phyloP scores from a whole-genome alignment of 2,888 invertebrate species.

The Drosophila meridionalis region DNA sequence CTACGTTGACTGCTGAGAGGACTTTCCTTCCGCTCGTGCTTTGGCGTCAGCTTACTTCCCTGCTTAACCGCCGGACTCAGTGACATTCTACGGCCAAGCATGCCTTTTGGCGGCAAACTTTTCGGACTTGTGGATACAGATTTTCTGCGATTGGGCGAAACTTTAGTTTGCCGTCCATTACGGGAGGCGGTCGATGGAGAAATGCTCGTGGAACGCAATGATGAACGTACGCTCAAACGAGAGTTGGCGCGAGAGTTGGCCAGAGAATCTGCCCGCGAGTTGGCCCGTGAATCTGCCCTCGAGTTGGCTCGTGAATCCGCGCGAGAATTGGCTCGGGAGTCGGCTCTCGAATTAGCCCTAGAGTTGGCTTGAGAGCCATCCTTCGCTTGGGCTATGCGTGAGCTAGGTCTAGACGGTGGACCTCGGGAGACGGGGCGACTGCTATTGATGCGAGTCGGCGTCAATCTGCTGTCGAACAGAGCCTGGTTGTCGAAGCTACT shows the following conservation, averaged over 20 bases:
- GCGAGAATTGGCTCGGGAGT: constrained; percentile 73
- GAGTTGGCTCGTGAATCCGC: constrained; percentile 57
- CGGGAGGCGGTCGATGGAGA: constrained; percentile 66
- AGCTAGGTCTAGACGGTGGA: constrained; percentile 65
- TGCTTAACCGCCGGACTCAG: constrained; percentile 68
- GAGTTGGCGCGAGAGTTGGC: constrained; percentile 71
- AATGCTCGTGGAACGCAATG: constrained; percentile 62
- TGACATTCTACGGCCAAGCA: constrained; percentile 65
- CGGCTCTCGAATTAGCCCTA: constrained; percentile 51
- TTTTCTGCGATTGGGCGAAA: constrained; percentile 69
- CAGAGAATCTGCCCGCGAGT: constrained; percentile 70
- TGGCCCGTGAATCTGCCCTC: constrained; percentile 10
- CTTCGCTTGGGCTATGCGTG: constrained; percentile 73
- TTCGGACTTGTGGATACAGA: constrained; percentile 80
- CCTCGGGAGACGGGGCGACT: constrained; percentile 73
- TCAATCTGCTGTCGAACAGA: constrained; percentile 31
- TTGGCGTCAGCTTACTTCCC: constrained; percentile 16
- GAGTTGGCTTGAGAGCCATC: constrained; percentile 54
- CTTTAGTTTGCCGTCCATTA: constrained; percentile 55
- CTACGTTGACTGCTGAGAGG: constrained; percentile 36
- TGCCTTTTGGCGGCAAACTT: constrained; percentile 20
- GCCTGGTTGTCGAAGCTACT: constrained; percentile 53
- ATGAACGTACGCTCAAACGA: constrained; percentile 75
- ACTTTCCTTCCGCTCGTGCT: constrained; percentile 29
- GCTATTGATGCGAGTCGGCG: constrained; percentile 61